Base-by-base conservation (phyloP, 2,888 invertebrate species). In the Prosopocoilus inquinatus region DNA sequence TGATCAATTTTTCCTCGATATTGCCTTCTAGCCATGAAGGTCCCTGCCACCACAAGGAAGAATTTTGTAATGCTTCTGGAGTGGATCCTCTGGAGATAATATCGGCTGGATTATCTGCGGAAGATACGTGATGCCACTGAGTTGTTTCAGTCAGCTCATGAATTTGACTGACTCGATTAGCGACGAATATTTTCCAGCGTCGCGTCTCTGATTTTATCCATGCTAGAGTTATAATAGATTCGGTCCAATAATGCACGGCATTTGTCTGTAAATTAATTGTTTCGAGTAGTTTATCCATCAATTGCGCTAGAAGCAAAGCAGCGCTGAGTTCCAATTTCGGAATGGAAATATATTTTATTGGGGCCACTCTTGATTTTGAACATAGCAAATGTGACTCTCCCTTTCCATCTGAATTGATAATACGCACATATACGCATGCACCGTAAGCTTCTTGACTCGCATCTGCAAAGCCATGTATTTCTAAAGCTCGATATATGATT, bases 381-480 rank as follows among this genome's bases (percentile, higher is more conserved):
- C 51, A 52, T 3, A 60, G 12, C 28, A 58, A 41, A 44, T 48
- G 47, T 5, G 47, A 9, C 9, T 9, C 20, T 33, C 48, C 41
- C 11, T 39, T 52, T 32, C 32, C 9, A 33, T 48, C 43, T 34
- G 51, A 16, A 3, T 16, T 51, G 41, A 34, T 12, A 8, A 49
- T 47, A 9, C 50, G 43, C 38, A 63, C 36, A 43, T 61, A 59
- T 15, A 63, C 39, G 38, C 55, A 55, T 9, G 52, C 43, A 4
- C 47, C 59, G 44, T 59, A 61, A 13, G 55, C 59, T 9, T 28
- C 16, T 35, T 59, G 50, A 9, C 54, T 58, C 2, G 59, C 55
- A 48, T 62, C 59, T 12, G 50, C 54, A 49, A 64, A 62, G n/a
- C 62, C 61, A 47, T 61, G 59, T 12, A 64, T 28, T 33, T 49